phyloP scores from a whole-genome alignment of 35 echinoderm and acorn worm genomes.

The Eucidaris tribuloides region DNA sequence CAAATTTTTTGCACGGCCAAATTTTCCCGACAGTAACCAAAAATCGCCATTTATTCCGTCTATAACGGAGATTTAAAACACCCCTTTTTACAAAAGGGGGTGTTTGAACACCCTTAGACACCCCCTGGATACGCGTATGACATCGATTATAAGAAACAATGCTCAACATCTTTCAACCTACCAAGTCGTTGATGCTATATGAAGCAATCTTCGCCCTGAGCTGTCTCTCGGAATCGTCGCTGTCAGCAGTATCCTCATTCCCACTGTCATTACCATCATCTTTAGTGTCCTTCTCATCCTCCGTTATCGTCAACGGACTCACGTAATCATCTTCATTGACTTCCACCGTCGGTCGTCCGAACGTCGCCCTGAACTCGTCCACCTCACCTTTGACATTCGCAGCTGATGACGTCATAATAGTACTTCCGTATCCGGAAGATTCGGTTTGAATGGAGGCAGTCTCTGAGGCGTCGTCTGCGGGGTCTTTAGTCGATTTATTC shows the following conservation, averaged over 20 bases:
- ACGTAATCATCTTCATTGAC: conserved; percentile 77
- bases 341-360: not conserved
- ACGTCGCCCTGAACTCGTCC: conserved; percentile 41
- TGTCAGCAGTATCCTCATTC: not conserved
- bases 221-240: not conserved
- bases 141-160: too few species aligned
- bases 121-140: too few species aligned
- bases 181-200: not conserved
- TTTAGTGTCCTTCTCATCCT: not conserved
- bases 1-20: too few species aligned
- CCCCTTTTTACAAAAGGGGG: too few species aligned
- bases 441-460: conserved; percentile 28
- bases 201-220: conserved; percentile 4
- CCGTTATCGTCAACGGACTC: conserved; percentile 56
- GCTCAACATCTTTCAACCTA: too few species aligned
- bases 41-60: too few species aligned
- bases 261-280: conserved; percentile 7
- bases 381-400: not conserved
- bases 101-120: too few species aligned
- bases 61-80: too few species aligned
- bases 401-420: not conserved
- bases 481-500: not conserved
- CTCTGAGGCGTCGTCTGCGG: not conserved
- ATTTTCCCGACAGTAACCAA: too few species aligned
- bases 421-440: conserved; percentile 48